These are phyloP conservation scores for Anodontia alba DNA, from an alignment of 2,888 invertebrate genomes.

Conservation along the genomic window DNA sequence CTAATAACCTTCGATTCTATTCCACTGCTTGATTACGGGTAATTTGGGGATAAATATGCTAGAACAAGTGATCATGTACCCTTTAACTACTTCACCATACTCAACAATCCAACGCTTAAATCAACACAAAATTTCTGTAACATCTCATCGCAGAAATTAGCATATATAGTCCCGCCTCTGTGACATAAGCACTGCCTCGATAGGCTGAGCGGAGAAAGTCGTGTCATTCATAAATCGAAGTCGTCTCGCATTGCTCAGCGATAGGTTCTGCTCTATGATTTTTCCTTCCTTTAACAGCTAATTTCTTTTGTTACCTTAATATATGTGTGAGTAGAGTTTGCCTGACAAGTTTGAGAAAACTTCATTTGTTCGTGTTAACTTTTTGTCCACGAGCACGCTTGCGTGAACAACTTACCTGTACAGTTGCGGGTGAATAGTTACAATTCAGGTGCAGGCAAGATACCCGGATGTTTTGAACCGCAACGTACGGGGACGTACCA, in stretches of 20 bases:
- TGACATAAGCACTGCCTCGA: conserved; percentile 46
- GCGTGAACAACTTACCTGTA: conserved; percentile 14
- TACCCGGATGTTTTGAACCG: no score
- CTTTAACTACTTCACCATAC: conserved; percentile 57
- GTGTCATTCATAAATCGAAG: not conserved
- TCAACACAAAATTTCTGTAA: conserved; percentile 74
- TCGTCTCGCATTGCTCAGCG: not conserved
- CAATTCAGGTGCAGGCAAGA: not conserved
- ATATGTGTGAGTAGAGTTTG: not conserved
- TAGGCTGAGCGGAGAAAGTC: conserved; percentile 46
- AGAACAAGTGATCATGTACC: conserved; percentile 64
- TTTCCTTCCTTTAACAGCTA: not conserved
- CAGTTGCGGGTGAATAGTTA: conserved; percentile 8
- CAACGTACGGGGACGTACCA: no score
- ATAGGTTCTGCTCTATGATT: conserved; percentile 1
- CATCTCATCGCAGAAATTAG: conserved; percentile 69
- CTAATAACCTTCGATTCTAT: conserved; percentile 63
- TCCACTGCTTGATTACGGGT: conserved; percentile 69
- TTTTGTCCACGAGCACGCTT: conserved; percentile 11
- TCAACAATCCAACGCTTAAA: conserved; percentile 75
- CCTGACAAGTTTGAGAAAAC: conserved; percentile 24
- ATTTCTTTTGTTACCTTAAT: conserved; percentile 7
- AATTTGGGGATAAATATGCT: conserved; percentile 76
- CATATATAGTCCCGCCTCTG: conserved; percentile 61
- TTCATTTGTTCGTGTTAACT: conserved; percentile 27